Evolutionary conservation across 1,140 invertebrate genomes (phyloP).

Genomic region (Drosophila pruinosa): DNA sequence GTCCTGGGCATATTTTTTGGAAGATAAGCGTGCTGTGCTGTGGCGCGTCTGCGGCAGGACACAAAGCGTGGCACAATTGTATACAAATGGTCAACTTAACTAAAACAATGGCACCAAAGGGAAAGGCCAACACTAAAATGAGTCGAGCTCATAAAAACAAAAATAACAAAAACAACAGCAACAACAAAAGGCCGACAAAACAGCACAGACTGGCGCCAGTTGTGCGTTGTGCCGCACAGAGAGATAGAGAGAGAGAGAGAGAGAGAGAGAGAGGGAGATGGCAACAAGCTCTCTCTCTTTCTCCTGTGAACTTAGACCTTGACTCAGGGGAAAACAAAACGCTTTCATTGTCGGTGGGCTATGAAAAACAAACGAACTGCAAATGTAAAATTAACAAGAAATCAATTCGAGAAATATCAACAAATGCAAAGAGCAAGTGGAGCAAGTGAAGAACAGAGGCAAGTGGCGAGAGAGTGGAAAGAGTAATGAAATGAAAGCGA

Average conservation of each 20-base stretch:
- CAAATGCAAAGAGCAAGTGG: conserved; percentile 15
- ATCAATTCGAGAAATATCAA: conserved; percentile 67
- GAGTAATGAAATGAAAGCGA: conserved; percentile 29
- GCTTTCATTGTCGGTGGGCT: background rate
- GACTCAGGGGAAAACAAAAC: conserved; percentile 35
- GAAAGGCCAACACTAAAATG: conserved; percentile 55
- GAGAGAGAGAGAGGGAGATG: background rate
- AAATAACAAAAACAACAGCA: conserved; percentile 34
- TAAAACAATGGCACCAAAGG: conserved; percentile 70
- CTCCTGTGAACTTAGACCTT: background rate
- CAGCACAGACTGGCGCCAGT: conserved; percentile 53
- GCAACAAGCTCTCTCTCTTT: too few species aligned
- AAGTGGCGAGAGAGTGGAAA: background rate
- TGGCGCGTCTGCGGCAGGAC: conserved; percentile 32
- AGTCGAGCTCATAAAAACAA: conserved; percentile 64
- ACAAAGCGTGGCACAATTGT: conserved; percentile 67
- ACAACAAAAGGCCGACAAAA: conserved; percentile 52
- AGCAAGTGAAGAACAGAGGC: background rate
- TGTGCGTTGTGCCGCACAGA: conserved; percentile 1
- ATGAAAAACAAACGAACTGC: conserved; percentile 67
- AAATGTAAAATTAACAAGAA: conserved; percentile 80
- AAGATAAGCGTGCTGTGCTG: conserved; percentile 43
- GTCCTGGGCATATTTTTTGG: conserved; percentile 32
- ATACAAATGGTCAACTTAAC: conserved; percentile 81
- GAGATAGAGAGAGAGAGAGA: background rate